phyloP scores from a whole-genome alignment of 2,888 invertebrate genomes.

The Melangyna quadrimaculata region DNA sequence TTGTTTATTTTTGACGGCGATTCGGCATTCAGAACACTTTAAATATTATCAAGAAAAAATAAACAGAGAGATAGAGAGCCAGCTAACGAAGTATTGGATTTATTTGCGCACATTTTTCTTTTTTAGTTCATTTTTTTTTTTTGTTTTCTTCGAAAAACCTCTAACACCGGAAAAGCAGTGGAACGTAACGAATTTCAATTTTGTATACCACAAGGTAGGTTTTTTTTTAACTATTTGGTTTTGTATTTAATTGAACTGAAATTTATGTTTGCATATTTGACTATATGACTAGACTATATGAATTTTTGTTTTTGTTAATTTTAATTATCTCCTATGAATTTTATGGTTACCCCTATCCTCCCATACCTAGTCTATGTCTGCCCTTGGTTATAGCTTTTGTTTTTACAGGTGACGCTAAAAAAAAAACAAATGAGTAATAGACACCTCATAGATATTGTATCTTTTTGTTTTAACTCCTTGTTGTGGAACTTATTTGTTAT shows the following conservation, averaged over 20 bases:
- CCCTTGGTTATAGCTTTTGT: constrained; percentile 41
- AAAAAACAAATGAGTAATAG: neutral
- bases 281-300: neutral
- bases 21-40: neutral
- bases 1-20: constrained; percentile 6
- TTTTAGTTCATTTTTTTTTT: too few relatives aligned
- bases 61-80: neutral
- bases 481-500: constrained; percentile 20
- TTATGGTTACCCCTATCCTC: neutral
- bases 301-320: neutral
- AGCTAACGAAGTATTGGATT: neutral
- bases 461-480: neutral
- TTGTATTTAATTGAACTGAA: neutral
- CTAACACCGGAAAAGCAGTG: constrained; percentile 24
- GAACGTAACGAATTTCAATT: constrained; percentile 24
- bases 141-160: neutral
- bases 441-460: constrained; percentile 3
- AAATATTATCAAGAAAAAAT: neutral
- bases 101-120: constrained; percentile 8
- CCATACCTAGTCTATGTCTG: neutral
- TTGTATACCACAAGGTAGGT: constrained; percentile 13
- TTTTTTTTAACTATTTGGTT: neutral
- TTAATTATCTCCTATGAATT: neutral
- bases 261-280: neutral
- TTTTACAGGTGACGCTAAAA: constrained; percentile 43